phyloP scores from a whole-genome alignment of 92 coral and sea anemone species.

The Umimayanthus chanpuru region DNA sequence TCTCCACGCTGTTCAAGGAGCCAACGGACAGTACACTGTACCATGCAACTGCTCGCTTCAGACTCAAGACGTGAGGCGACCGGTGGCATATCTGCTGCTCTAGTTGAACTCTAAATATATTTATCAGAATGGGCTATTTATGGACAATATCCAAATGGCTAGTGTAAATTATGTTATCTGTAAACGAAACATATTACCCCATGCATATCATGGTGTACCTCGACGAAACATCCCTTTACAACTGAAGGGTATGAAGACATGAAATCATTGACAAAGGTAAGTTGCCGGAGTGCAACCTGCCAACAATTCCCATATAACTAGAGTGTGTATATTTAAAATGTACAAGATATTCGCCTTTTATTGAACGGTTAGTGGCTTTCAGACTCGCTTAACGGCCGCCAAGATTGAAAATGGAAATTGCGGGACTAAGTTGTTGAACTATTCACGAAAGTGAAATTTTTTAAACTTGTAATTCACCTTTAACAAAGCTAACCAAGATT shows the following conservation, averaged over 20 bases:
- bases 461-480: slow-evolving; percentile 80
- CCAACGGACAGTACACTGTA: slow-evolving; percentile 91
- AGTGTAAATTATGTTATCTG: slow-evolving; percentile 85
- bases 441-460: slow-evolving; percentile 71
- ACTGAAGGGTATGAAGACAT: slow-evolving; percentile 46
- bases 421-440: slow-evolving; percentile 35
- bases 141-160: slow-evolving; percentile 73
- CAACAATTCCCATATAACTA: slow-evolving; percentile 73
- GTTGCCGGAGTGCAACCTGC: slow-evolving; percentile 72
- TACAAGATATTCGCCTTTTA: slow-evolving; percentile 66
- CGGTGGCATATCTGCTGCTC: slow-evolving; percentile 94
- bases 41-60: slow-evolving; percentile 96
- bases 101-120: slow-evolving; percentile 70
- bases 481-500: slow-evolving; percentile 91
- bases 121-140: slow-evolving; percentile 68
- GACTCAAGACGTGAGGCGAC: slow-evolving; percentile 93
- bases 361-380: slow-evolving; percentile 79
- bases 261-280: slow-evolving; percentile 57
- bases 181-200: slow-evolving; percentile 49
- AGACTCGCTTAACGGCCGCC: slow-evolving; percentile 32
- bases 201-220: slow-evolving; percentile 33
- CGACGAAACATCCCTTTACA: slow-evolving; percentile 55
- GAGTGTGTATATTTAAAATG: slow-evolving; percentile 81
- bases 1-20: slow-evolving; percentile 88
- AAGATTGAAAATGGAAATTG: slow-evolving; percentile 40